Percentiles rank a stretch among this genome's conserved stretches.
These are phyloP conservation scores for Drosophila birchii DNA, from an alignment of 2,888 invertebrate genomes.

Conservation along the genomic window DNA sequence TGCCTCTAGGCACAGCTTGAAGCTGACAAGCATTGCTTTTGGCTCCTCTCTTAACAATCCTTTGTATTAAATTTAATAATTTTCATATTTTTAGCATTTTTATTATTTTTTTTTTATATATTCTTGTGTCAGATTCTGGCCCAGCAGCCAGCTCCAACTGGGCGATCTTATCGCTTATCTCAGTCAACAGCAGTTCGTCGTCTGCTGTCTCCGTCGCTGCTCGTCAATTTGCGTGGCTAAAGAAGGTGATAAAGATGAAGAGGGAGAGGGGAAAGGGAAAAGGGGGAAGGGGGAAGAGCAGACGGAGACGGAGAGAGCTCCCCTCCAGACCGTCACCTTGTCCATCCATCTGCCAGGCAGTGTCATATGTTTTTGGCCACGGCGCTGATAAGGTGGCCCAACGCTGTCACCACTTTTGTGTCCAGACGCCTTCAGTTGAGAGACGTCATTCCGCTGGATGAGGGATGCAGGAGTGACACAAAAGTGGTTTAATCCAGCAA, in stretches of 20 bases:
- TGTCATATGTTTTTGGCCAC: slow-evolving; percentile 30
- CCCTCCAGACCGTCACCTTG: not conserved
- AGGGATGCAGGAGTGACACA: slow-evolving; percentile 11
- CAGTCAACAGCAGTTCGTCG: slow-evolving; percentile 51
- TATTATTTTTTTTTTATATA: not conserved
- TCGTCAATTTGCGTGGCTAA: not conserved
- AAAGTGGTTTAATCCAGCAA: not conserved
- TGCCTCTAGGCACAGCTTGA: too few species aligned
- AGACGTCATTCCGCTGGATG: slow-evolving; percentile 41
- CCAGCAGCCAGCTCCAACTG: slow-evolving; percentile 56
- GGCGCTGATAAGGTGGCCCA: slow-evolving; percentile 61
- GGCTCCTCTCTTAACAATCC: too few species aligned
- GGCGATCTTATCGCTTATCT: slow-evolving; percentile 69
- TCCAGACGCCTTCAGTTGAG: slow-evolving; percentile 48
- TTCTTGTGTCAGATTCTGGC: slow-evolving; percentile 8
- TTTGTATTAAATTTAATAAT: too few species aligned
- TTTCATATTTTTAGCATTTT: not conserved
- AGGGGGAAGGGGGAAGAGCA: not conserved
- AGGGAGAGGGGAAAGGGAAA: too few species aligned
- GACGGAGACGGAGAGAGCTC: not conserved
- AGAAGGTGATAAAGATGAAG: not conserved
- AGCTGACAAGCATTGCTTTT: too few species aligned
- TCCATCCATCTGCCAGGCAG: not conserved
- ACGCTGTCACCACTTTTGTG: slow-evolving; percentile 57
- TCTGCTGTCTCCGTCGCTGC: not conserved